Evolutionary conservation across 2,797 vertebrate genomes (phyloP).

Genomic region (Geotrypetes seraphini): DNA sequence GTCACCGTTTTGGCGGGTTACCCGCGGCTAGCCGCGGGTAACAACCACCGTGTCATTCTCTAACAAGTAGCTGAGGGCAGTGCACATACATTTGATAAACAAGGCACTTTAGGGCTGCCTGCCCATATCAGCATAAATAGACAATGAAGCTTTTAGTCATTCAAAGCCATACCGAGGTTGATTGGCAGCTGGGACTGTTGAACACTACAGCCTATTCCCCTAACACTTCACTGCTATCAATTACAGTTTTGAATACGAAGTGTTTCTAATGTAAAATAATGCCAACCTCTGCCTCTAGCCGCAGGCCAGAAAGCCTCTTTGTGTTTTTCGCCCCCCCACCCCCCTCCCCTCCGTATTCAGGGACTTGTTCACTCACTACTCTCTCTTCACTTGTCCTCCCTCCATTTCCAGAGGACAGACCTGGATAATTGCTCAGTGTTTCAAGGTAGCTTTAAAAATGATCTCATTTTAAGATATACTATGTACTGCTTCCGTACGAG

Average conservation of each 20-base stretch:
- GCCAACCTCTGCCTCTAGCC: constrained; percentile 65
- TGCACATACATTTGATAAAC: constrained; percentile 63
- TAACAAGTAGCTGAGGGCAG: constrained; percentile 54
- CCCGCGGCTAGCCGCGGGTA: no score
- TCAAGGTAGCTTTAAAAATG: no score
- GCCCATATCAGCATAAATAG: constrained; percentile 57
- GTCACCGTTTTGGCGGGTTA: no score
- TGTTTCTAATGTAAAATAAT: constrained; percentile 94
- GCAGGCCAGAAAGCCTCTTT: constrained; percentile 51
- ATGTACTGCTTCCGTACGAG: no score
- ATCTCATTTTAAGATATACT: no score
- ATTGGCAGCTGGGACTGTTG: constrained; percentile 61
- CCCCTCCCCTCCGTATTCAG: constrained; percentile 30
- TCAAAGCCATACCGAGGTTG: constrained; percentile 57
- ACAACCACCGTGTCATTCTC: no score
- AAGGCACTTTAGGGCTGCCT: constrained; percentile 57
- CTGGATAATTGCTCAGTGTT: no score
- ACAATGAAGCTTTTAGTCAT: constrained; percentile 61
- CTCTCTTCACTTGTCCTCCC: no score
- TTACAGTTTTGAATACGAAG: constrained; percentile 92
- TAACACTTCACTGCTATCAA: constrained; percentile 84
- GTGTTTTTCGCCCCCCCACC: constrained; percentile 31
- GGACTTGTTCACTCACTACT: no score
- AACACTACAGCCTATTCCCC: constrained; percentile 42
- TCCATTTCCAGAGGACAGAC: no score